These are phyloP conservation scores for Agrypnia vestita DNA, from an alignment of 1,140 invertebrate genomes.

Conservation along the genomic window DNA sequence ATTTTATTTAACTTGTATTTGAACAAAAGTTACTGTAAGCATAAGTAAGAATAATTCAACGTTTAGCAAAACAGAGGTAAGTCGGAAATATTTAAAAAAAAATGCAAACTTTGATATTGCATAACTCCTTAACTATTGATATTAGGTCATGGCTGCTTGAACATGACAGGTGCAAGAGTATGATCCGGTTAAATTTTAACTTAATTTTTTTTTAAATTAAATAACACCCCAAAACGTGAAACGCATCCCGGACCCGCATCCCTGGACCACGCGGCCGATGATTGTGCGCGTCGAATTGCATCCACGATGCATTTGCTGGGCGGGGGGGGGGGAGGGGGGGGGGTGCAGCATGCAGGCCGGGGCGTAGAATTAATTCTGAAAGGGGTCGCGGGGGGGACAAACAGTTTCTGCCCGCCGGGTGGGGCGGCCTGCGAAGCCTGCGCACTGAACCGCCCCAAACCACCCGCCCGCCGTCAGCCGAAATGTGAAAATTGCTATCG, in stretches of 20 bases:
- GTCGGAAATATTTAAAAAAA: too few species aligned
- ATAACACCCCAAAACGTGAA: not conserved
- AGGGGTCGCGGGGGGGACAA: conserved; percentile 25
- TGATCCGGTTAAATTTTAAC: too few species aligned
- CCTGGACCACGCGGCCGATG: not conserved
- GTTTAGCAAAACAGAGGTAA: too few species aligned
- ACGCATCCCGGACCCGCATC: not conserved
- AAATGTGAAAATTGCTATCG: not conserved
- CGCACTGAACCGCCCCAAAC: not conserved
- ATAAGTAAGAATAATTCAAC: too few species aligned
- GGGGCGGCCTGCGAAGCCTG: conserved; percentile 15
- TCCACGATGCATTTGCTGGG: not conserved
- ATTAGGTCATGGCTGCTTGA: too few species aligned
- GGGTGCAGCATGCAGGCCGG: conserved; percentile 18
- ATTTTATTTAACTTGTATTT: too few species aligned
- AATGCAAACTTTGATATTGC: too few species aligned
- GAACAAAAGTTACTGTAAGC: too few species aligned
- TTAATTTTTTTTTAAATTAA: not conserved
- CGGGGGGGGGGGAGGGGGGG: not conserved
- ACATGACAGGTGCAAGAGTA: too few species aligned
- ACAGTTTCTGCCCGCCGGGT: conserved; percentile 16
- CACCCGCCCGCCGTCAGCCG: not conserved
- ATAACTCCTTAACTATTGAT: too few species aligned
- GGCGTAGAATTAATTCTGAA: conserved; percentile 29
- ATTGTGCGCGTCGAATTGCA: conserved; percentile 35